Conservation (phyloP, 2,113 vertebrate genomes). For the Petrocephalus microphthalmus region DNA sequence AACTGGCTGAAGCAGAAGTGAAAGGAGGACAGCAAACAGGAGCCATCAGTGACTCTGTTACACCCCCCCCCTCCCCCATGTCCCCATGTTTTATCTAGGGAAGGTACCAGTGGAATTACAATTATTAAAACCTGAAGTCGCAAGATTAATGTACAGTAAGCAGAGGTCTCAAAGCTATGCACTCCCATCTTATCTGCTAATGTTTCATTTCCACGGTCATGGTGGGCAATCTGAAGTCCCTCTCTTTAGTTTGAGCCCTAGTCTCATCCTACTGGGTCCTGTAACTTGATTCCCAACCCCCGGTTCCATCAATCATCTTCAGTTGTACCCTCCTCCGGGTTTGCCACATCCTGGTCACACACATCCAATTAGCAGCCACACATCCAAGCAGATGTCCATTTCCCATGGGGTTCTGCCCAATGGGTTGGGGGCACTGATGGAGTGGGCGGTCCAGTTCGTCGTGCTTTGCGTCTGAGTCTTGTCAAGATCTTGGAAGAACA, state of each 20-base stretch:
- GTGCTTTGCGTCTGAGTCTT: not conserved
- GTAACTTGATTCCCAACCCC: not conserved
- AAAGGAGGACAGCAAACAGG: not conserved
- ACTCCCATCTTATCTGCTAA: not conserved
- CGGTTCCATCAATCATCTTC: not conserved
- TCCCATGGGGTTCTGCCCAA: not conserved
- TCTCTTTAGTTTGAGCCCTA: not conserved
- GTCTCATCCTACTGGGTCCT: not conserved
- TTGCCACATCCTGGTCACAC: not conserved
- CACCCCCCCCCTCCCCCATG: not conserved
- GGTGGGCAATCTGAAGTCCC: not conserved
- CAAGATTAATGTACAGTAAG: too few species aligned
- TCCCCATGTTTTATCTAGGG: not conserved
- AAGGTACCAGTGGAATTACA: not conserved
- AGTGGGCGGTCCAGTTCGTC: not conserved
- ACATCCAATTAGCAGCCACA: not conserved
- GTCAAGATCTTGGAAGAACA: not conserved
- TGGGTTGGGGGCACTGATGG: not conserved
- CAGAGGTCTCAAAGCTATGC: not conserved
- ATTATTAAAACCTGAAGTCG: not conserved
- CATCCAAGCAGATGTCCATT: not conserved
- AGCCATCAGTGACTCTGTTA: not conserved
- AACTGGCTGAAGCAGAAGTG: not conserved
- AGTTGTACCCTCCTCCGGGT: not conserved
- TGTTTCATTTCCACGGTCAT: not conserved